Evolutionary conservation across 2,113 vertebrate genomes (phyloP).

Genomic region (Gambusia affinis): DNA sequence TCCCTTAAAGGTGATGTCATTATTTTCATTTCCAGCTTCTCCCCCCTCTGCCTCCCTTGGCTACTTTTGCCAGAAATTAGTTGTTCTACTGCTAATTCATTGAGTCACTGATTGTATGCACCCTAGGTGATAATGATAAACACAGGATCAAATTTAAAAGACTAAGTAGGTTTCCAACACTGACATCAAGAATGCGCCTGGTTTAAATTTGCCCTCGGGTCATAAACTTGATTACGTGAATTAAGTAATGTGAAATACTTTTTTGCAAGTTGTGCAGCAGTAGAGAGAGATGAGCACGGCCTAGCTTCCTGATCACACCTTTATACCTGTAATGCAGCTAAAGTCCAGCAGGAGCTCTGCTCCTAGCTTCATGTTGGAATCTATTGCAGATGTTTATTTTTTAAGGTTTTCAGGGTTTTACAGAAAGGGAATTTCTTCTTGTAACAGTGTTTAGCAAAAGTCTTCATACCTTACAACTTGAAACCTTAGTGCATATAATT

Average conservation of each 20-base stretch:
- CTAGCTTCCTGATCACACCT: too few species aligned
- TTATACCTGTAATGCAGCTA: too few species aligned
- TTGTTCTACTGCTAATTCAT: slow-evolving; percentile 39
- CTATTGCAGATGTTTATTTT: too few species aligned
- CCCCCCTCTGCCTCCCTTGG: slow-evolving; percentile 13
- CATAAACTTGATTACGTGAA: slow-evolving; percentile 45
- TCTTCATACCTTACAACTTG: too few species aligned
- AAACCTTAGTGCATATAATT: too few species aligned
- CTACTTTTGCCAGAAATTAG: slow-evolving; percentile 19
- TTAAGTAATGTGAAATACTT: slow-evolving; percentile 40
- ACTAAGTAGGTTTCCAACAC: slow-evolving; percentile 25
- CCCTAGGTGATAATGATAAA: slow-evolving; percentile 49
- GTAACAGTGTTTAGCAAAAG: too few species aligned
- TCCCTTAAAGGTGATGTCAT: slow-evolving; percentile 33
- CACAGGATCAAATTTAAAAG: slow-evolving; percentile 19
- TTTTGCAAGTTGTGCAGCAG: slow-evolving; percentile 21
- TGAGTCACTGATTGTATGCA: slow-evolving; percentile 44
- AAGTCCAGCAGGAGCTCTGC: too few species aligned
- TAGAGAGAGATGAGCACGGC: slow-evolving; percentile 20
- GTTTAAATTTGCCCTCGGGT: slow-evolving; percentile 45
- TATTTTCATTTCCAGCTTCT: slow-evolving; percentile 39
- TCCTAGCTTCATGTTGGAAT: too few species aligned
- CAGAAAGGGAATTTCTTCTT: too few species aligned
- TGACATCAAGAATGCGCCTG: slow-evolving; percentile 19
- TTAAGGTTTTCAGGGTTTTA: too few species aligned